Conservation (phyloP, 2,113 vertebrate species). For the Passer domesticus region DNA sequence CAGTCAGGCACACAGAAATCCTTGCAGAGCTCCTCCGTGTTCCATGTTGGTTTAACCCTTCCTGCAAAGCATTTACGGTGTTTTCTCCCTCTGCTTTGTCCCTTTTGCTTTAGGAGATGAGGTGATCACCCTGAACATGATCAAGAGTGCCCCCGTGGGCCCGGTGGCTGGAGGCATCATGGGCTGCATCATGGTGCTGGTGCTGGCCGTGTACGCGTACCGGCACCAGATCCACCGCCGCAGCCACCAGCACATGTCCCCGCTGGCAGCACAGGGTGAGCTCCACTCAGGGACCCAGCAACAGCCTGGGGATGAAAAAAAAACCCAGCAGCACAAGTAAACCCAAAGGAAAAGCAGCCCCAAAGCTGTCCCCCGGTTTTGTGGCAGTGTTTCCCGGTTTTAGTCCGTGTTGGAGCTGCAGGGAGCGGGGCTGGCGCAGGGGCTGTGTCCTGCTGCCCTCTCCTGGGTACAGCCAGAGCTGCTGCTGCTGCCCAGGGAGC, state of each 20-base stretch:
- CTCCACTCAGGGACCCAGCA: accelerated
- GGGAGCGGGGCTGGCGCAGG: background rate
- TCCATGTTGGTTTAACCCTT: background rate
- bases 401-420: background rate
- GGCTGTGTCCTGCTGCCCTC: conserved; percentile 56
- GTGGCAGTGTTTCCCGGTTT: accelerated
- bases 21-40: background rate
- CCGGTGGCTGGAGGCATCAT: conserved; percentile 97
- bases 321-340: accelerated
- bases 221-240: conserved; percentile 96
- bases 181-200: conserved; percentile 98
- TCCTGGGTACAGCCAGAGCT: conserved; percentile 48
- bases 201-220: conserved; percentile 94
- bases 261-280: conserved; percentile 94
- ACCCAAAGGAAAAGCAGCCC: background rate
- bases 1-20: background rate
- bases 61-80: background rate
- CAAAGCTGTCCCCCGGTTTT: background rate
- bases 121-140: conserved; percentile 93
- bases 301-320: background rate
- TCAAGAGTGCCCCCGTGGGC: conserved; percentile 94
- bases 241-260: conserved; percentile 98
- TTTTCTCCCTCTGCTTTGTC: background rate
- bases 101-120: conserved; percentile 83
- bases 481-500: background rate